Base-by-base conservation (phyloP, 1,140 invertebrate genomes). In the Drosophila cardini region DNA sequence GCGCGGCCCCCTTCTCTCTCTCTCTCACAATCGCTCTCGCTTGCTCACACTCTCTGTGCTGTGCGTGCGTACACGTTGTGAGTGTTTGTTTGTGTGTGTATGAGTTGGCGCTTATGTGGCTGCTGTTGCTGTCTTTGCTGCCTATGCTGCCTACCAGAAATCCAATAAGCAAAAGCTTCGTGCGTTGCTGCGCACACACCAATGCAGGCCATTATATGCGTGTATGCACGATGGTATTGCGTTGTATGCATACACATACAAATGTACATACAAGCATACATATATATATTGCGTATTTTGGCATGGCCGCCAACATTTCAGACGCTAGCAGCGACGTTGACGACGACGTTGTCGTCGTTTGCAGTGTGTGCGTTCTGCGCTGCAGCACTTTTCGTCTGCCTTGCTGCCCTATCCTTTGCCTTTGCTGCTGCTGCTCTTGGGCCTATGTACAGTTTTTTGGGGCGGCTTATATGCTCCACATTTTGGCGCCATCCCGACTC, bases 281-380 rank as follows among this genome's bases (percentile, higher is more conserved):
- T 71, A 73, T 61, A 76, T 91, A 75, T 80, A 76, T 78, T 90
- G 90, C 87, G 78, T 90, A 87, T 90, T 84, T 76, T 83, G 76
- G 80, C 77, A 90, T 74, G 71, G 79, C 75, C 72, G 81, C 75
- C 61, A 76, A 72, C 78, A 72, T 62, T 18, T 26, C 3, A 26
- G 45, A 45, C 56, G 73, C 43, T 56, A 36, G 64, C 79, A 46
- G 55, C 60, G 63, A 73, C 74, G 79, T 69, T 43, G 30, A 15
- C 56, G 55, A 64, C 55, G 53, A 34, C 72, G 73, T 86, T 87
- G 55, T 69, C 55, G 53, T 38, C 72, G 73, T 86, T 87, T 86
- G 83, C 83, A 86, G 61, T 83, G 21, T 50, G 43, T 50, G 21
- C 21, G 21, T 5, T 26, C 21, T 26, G 38, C 38, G 72, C 83